Evolutionary conservation across 2,113 vertebrate species (phyloP).

Genomic region (Cottus gobio): DNA sequence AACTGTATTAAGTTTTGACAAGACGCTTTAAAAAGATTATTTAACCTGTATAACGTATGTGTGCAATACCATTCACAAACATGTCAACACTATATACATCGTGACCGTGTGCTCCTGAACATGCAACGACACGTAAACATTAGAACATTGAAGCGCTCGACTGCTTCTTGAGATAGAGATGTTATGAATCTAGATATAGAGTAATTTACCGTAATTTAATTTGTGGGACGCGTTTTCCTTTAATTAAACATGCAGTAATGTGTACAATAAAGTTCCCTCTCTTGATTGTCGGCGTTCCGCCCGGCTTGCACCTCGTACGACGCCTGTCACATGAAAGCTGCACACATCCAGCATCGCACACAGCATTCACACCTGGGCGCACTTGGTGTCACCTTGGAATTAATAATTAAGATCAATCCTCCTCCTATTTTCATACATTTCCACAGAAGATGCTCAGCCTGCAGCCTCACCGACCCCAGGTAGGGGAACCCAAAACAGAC

Average conservation of each 20-base stretch:
- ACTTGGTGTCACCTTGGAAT: conserved; percentile 32
- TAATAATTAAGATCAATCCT: conserved; percentile 53
- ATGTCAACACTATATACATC: background rate
- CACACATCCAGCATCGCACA: background rate
- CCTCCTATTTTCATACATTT: conserved; percentile 49
- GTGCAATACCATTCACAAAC: background rate
- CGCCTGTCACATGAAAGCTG: background rate
- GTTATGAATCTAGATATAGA: background rate
- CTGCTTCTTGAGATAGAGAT: background rate
- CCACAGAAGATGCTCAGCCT: too few relatives aligned
- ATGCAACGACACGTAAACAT: background rate
- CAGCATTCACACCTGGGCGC: conserved; percentile 2
- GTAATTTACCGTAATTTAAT: background rate
- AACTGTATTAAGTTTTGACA: too few relatives aligned
- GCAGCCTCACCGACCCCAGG: too few relatives aligned
- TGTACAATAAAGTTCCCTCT: background rate
- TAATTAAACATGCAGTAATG: background rate
- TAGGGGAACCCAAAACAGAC: too few relatives aligned
- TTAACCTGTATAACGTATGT: background rate
- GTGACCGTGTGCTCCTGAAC: background rate
- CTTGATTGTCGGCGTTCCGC: too few relatives aligned
- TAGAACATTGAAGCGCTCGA: background rate
- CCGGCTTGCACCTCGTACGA: background rate
- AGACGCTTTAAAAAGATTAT: background rate
- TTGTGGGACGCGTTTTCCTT: background rate